A percentile compares a stretch with the other conserved stretches of the same genome.
phyloP scores from a whole-genome alignment of 1,140 invertebrate genomes.

The Drosophila carrolli region DNA sequence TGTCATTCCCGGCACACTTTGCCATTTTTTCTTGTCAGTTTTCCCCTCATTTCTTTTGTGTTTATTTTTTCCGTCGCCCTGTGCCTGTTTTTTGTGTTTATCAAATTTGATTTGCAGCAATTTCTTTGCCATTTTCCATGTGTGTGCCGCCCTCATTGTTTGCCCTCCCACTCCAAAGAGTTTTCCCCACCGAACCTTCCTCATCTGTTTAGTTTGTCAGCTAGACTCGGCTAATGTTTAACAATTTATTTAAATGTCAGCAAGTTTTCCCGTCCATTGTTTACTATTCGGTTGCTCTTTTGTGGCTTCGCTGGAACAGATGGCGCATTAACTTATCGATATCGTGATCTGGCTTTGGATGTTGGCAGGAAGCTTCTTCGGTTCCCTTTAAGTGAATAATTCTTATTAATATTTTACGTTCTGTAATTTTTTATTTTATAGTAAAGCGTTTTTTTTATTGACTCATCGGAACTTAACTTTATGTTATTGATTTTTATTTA shows the following conservation, averaged over 20 bases:
- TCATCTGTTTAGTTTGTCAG: slow-evolving; percentile 73
- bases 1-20: slow-evolving; percentile 77
- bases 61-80: slow-evolving; percentile 40
- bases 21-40: slow-evolving; percentile 80
- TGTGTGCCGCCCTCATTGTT: slow-evolving; percentile 60
- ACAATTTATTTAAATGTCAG: slow-evolving; percentile 81
- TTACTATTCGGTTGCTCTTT: slow-evolving; percentile 27
- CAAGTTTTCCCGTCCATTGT: slow-evolving; percentile 56
- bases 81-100: slow-evolving; percentile 64
- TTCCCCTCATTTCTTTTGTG: slow-evolving; percentile 63
- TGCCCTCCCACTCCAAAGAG: slow-evolving; percentile 9
- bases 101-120: slow-evolving; percentile 81
- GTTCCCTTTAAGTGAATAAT: neutral
- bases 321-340: slow-evolving; percentile 42
- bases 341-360: slow-evolving; percentile 28
- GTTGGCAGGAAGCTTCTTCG: neutral
- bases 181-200: slow-evolving; percentile 9
- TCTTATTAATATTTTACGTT: neutral
- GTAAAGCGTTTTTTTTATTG: too few species aligned
- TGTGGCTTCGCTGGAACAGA: slow-evolving; percentile 22
- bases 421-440: too few species aligned
- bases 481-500: neutral
- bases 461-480: neutral
- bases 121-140: slow-evolving; percentile 79
- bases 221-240: slow-evolving; percentile 62